A percentile compares a stretch with the other conserved stretches of the same genome.
Conservation (phyloP, 2,797 vertebrate species). For the Pogonophryne albipinna region DNA sequence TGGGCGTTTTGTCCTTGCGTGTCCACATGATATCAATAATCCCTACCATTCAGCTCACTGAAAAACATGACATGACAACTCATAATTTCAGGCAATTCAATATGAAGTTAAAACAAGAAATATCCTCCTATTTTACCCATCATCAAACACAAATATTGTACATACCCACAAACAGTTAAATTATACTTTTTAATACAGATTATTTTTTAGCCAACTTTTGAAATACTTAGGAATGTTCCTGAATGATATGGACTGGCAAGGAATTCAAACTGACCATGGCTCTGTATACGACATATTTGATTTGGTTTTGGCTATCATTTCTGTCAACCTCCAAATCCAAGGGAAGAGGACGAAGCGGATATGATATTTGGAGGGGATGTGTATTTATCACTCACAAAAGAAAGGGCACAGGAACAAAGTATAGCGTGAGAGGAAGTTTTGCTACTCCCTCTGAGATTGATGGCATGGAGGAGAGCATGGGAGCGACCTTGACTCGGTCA, state of each 20-base stretch:
- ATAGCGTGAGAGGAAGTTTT: conserved; percentile 64
- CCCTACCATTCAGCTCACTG: conserved; percentile 9
- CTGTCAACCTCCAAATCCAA: conserved; percentile 40
- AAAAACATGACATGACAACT: conserved; percentile 22
- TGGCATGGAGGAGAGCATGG: conserved; percentile 59
- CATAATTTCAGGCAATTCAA: too few relatives aligned
- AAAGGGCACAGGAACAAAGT: conserved; percentile 41
- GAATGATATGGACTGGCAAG: too few relatives aligned
- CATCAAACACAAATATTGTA: too few relatives aligned
- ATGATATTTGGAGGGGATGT: conserved; percentile 52
- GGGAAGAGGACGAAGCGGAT: conserved; percentile 55
- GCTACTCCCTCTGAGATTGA: conserved; percentile 53
- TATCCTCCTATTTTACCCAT: too few relatives aligned
- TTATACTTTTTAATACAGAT: too few relatives aligned
- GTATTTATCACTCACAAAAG: conserved; percentile 50
- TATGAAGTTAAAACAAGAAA: too few relatives aligned
- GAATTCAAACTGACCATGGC: too few relatives aligned
- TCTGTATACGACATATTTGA: too few relatives aligned
- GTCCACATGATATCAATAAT: conserved; percentile 16
- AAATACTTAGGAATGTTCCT: too few relatives aligned
- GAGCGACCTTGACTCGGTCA: conserved; percentile 70
- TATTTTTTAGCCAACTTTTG: too few relatives aligned
- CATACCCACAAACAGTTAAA: too few relatives aligned
- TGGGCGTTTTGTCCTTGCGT: background rate
- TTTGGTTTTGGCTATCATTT: too few relatives aligned